phyloP scores from a whole-genome alignment of 2,888 invertebrate species.

The Lasioglossum vierecki region DNA sequence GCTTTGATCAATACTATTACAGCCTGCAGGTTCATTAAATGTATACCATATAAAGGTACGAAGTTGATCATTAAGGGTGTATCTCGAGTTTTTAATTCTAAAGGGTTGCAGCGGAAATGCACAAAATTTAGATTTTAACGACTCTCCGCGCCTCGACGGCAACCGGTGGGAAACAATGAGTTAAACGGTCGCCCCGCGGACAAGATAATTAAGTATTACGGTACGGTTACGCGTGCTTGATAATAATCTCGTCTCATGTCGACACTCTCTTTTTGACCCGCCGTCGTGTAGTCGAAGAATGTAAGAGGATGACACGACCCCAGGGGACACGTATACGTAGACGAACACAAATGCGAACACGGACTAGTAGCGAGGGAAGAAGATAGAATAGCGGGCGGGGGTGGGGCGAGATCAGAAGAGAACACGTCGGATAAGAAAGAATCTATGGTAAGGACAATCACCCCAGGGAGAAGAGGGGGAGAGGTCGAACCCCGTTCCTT shows the following conservation, averaged over 20 bases:
- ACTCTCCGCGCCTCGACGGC: not conserved
- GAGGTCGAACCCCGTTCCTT: slow-evolving; percentile 50
- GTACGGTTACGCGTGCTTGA: slow-evolving; percentile 55
- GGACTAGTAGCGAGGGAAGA: not conserved
- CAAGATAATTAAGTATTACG: slow-evolving; percentile 64
- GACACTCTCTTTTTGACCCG: slow-evolving; percentile 56
- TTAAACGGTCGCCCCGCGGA: slow-evolving; percentile 43
- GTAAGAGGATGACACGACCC: slow-evolving; percentile 39
- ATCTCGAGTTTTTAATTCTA: no score
- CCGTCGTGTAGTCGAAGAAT: slow-evolving; percentile 50
- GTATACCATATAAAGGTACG: no score
- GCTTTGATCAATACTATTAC: no score
- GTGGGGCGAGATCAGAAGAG: not conserved
- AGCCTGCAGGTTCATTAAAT: no score
- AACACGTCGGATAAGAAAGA: slow-evolving; percentile 63
- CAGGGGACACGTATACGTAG: slow-evolving; percentile 9
- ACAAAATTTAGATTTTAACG: not conserved
- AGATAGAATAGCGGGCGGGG: not conserved
- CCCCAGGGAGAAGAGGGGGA: slow-evolving; percentile 16
- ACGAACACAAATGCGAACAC: not conserved
- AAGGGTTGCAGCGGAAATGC: not conserved
- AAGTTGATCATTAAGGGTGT: no score
- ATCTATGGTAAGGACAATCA: slow-evolving; percentile 62
- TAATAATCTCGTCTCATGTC: slow-evolving; percentile 61
- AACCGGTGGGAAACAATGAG: slow-evolving; percentile 18